phyloP scores from a whole-genome alignment of 2,797 vertebrate species.

The Notamacropus eugenii region DNA sequence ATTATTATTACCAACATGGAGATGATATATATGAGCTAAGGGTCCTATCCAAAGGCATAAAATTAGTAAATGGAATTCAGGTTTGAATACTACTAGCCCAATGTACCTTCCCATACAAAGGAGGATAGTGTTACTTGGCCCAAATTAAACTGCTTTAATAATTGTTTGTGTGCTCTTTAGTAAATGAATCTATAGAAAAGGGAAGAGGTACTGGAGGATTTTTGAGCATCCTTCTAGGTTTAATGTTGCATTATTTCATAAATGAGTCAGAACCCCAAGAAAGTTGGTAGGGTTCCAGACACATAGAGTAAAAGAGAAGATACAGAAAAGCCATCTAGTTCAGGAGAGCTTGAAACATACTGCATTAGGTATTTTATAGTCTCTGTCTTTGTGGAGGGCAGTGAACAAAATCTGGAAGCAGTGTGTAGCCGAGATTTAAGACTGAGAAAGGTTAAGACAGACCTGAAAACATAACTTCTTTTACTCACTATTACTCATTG shows the following conservation, averaged over 20 bases:
- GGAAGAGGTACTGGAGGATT: background rate
- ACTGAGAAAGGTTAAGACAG: background rate
- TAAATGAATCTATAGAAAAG: background rate
- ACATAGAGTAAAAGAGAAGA: background rate
- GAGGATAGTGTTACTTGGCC: background rate
- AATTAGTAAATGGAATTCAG: background rate
- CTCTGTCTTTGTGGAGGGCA: background rate
- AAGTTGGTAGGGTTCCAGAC: background rate
- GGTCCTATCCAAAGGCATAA: background rate
- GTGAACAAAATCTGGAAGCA: background rate
- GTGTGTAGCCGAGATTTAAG: background rate
- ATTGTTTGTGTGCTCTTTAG: background rate
- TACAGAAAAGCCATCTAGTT: background rate
- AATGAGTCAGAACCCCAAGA: background rate
- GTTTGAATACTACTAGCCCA: background rate
- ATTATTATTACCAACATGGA: background rate
- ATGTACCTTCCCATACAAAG: background rate
- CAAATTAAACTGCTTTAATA: background rate
- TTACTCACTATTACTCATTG: background rate
- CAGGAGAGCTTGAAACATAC: background rate
- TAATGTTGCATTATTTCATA: background rate
- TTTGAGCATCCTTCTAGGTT: background rate
- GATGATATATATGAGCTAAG: background rate
- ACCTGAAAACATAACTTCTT: background rate
- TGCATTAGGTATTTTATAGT: background rate